phyloP scores from a whole-genome alignment of 2,113 vertebrate species.

The Eptatretus burgeri region DNA sequence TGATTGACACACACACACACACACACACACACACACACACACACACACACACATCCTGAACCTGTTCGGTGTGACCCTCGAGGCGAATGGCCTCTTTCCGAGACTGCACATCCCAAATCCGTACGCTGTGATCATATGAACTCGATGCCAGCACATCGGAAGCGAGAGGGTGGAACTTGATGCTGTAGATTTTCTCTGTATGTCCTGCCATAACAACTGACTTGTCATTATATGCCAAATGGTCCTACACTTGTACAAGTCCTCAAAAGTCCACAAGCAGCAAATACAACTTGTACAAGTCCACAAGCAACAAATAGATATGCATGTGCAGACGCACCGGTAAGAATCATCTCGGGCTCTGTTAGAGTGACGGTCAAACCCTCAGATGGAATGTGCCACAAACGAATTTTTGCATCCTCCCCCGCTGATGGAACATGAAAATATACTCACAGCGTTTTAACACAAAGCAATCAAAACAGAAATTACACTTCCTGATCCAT shows the following conservation, averaged over 20 bases:
- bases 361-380: slow-evolving; percentile 36
- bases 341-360: slow-evolving; percentile 30
- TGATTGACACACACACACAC: too few relatives aligned
- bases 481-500: too few relatives aligned
- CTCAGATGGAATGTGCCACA: slow-evolving; percentile 39
- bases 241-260: too few relatives aligned
- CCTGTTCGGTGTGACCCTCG: slow-evolving; percentile 58
- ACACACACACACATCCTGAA: slow-evolving; percentile 11
- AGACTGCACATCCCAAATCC: slow-evolving; percentile 37
- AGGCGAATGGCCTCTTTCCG: slow-evolving; percentile 25
- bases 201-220: slow-evolving; percentile 23
- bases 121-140: slow-evolving; percentile 51
- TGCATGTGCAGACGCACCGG: slow-evolving; percentile 21
- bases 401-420: slow-evolving; percentile 56
- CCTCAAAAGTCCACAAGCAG: too few relatives aligned
- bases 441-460: background rate
- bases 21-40: too few relatives aligned
- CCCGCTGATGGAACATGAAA: slow-evolving; percentile 20
- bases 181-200: slow-evolving; percentile 76
- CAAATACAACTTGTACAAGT: too few relatives aligned
- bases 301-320: too few relatives aligned
- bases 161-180: slow-evolving; percentile 52
- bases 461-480: too few relatives aligned
- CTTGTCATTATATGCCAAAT: too few relatives aligned
- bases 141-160: slow-evolving; percentile 46